Base-by-base conservation (phyloP, 2,797 vertebrate species). In the Poeciliopsis turneri region DNA sequence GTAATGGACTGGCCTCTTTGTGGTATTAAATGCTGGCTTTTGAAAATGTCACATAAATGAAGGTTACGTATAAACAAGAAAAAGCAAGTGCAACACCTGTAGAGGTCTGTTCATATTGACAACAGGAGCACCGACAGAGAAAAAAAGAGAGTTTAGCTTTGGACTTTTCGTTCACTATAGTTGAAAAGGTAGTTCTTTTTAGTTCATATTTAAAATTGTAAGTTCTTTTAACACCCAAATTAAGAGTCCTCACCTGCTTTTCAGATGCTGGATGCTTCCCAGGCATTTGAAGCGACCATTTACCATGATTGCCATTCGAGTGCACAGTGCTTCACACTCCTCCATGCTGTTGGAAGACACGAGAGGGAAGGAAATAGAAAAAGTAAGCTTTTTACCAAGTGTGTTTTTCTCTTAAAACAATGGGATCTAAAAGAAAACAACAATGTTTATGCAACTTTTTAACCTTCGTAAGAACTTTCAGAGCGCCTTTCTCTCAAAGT, bases 221-320 rank as follows among this genome's bases (percentile, higher is more conserved):
- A 3, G 12, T n/a, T 15, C 66, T 5, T 15, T 25, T n/a, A 25
- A 25, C 11, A 69, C 23, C 20, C 13, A 66, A 74, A 81, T 66
- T 2, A 23, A 49, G 12, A 28, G 76, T 43, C 23, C 80, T 89
- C 92, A 98, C 97, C 97, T 98, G 93, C 95, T 98, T 92, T 99
- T 99, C 36, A 99, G 95, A 92, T 99, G 98, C 88, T 99, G 98
- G 71, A 99, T 97, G 43, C 97, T 99, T 69, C 98, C 98, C 4
- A 99, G 95, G 83, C 98, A 99, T 86, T 97, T 96, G 93, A 99
- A 99, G 86, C 94, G 93, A 2, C 98, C 98, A 0, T 99, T 99
- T 72, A 99, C 98, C 98, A 99, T 99, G 85, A 99, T 99, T 0
- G 98, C 97, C 97, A 99, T 98, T 80, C 98, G 96, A 2, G 98